Conservation (phyloP, 2,113 vertebrate genomes). For the Cichladusa arquata region DNA sequence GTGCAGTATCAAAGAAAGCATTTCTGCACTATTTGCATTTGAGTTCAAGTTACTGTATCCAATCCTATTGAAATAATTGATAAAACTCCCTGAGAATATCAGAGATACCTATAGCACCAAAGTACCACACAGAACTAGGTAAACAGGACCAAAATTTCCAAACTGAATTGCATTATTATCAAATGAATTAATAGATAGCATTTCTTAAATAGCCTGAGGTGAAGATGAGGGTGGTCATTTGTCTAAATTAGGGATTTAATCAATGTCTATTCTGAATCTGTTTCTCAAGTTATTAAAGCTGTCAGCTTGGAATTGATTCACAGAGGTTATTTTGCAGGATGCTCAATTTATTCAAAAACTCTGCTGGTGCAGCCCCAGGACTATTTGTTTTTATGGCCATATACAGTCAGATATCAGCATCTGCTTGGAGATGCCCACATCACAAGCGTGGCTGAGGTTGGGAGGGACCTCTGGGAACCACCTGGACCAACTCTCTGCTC, state of each 20-base stretch:
- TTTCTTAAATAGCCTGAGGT: neutral
- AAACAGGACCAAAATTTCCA: neutral
- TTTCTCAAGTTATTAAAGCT: neutral
- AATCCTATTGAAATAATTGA: neutral
- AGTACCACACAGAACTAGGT: neutral
- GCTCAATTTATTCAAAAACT: neutral
- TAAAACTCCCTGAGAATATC: neutral
- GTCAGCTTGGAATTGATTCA: neutral
- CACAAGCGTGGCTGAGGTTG: neutral
- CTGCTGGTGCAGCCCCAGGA: neutral
- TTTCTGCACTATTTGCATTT: neutral
- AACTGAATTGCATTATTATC: neutral
- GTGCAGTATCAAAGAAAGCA: neutral
- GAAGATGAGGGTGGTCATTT: neutral
- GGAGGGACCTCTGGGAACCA: neutral
- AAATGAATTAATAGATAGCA: neutral
- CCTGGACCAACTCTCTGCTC: neutral
- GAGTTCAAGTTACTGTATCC: neutral
- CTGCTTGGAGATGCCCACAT: neutral
- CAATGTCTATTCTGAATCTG: neutral
- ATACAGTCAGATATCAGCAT: neutral
- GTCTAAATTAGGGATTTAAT: neutral
- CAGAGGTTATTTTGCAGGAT: neutral
- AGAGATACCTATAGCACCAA: neutral
- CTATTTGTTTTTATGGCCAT: neutral